Conservation (phyloP, 2,113 vertebrate species). For the Chlorodrepanis virens region DNA sequence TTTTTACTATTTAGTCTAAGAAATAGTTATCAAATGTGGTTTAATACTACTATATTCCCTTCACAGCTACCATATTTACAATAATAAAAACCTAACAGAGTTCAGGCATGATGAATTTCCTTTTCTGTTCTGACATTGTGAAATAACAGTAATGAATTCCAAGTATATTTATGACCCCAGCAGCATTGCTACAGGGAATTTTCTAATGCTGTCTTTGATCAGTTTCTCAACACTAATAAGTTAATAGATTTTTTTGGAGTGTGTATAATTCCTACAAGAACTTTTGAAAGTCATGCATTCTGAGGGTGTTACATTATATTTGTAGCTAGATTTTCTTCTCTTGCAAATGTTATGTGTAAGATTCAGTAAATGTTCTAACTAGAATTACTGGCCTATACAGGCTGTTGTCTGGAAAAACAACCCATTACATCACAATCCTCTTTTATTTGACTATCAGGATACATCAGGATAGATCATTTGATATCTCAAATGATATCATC, state of each 20-base stretch:
- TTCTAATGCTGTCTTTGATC: conserved; percentile 32
- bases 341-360: neutral
- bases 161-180: conserved; percentile 5
- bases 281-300: conserved; percentile 35
- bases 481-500: neutral
- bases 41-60: neutral
- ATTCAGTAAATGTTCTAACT: neutral
- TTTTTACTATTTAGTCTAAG: neutral
- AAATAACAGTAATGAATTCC: conserved; percentile 36
- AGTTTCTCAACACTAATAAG: neutral
- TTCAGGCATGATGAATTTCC: conserved; percentile 9
- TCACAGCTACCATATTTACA: conserved; percentile 8
- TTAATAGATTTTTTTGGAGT: conserved; percentile 23
- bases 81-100: neutral
- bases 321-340: neutral
- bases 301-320: neutral
- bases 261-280: neutral
- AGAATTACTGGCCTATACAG: neutral
- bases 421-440: neutral
- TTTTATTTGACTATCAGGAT: neutral
- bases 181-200: neutral
- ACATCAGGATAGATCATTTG: neutral
- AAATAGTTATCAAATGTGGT: neutral
- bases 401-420: neutral
- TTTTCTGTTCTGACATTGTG: neutral